Evolutionary conservation across 2,888 invertebrate species (phyloP).

Genomic region (Urechis unicinctus): DNA sequence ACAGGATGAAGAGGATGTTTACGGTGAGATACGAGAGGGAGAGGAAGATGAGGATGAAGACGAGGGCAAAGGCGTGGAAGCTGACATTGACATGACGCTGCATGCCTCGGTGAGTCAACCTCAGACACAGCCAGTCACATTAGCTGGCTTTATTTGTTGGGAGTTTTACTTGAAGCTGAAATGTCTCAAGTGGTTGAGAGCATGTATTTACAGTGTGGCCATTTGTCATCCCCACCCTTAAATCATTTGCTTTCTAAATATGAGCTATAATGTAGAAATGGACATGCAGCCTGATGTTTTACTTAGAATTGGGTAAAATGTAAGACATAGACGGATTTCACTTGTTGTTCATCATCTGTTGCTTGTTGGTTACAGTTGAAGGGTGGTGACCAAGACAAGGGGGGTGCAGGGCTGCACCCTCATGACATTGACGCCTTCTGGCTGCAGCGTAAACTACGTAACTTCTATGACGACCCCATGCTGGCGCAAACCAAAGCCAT

Average conservation of each 20-base stretch:
- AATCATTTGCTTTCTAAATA: neutral
- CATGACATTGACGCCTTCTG: slow-evolving; percentile 98
- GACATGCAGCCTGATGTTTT: too few relatives aligned
- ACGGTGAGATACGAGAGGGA: slow-evolving; percentile 79
- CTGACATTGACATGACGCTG: slow-evolving; percentile 36
- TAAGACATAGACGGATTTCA: neutral
- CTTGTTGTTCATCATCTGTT: neutral
- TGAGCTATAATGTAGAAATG: too few relatives aligned
- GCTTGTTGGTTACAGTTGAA: slow-evolving; percentile 17
- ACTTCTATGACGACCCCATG: slow-evolving; percentile 94
- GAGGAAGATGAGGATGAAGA: slow-evolving; percentile 65
- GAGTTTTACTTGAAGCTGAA: too few relatives aligned
- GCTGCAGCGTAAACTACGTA: slow-evolving; percentile 88
- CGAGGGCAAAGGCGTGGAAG: slow-evolving; percentile 54
- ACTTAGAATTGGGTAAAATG: neutral
- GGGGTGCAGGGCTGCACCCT: slow-evolving; percentile 62
- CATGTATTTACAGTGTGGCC: too few relatives aligned
- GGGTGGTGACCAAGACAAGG: slow-evolving; percentile 56
- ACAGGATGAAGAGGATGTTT: slow-evolving; percentile 81
- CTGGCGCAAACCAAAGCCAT: slow-evolving; percentile 76
- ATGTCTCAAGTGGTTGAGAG: too few relatives aligned
- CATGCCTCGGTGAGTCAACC: slow-evolving; percentile 21
- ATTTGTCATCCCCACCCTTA: too few relatives aligned
- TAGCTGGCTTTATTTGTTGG: too few relatives aligned
- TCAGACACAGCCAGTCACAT: too few relatives aligned